A percentile compares a stretch with the other conserved stretches of the same genome.
These are phyloP conservation scores for Pogonomyrmex barbatus DNA, from an alignment of 1,140 invertebrate genomes.

Conservation along the genomic window DNA sequence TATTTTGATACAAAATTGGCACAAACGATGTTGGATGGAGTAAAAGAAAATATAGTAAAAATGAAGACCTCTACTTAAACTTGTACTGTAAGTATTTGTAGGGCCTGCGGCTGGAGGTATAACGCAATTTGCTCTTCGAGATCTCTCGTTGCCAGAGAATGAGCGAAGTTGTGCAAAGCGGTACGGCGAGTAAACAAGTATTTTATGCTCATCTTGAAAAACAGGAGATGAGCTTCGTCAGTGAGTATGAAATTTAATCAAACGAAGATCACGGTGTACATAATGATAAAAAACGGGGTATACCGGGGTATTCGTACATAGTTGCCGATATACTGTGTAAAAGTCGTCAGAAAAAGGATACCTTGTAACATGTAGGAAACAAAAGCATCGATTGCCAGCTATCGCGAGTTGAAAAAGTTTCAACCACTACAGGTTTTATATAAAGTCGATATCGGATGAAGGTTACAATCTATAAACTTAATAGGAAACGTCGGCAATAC, in stretches of 20 bases:
- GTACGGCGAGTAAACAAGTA: slow-evolving; percentile 66
- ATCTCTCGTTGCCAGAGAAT: slow-evolving; percentile 41
- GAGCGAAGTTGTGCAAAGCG: slow-evolving; percentile 64
- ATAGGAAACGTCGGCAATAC: slow-evolving; percentile 72
- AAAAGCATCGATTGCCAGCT: slow-evolving; percentile 10
- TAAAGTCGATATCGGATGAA: slow-evolving; percentile 60
- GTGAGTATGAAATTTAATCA: slow-evolving; percentile 41
- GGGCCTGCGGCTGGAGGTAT: slow-evolving; percentile 11
- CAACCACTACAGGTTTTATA: not conserved
- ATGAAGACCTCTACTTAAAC: slow-evolving; percentile 48
- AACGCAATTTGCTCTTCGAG: slow-evolving; percentile 59
- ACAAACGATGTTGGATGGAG: slow-evolving; percentile 1
- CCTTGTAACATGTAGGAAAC: not conserved
- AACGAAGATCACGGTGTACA: slow-evolving; percentile 17
- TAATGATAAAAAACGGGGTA: slow-evolving; percentile 19
- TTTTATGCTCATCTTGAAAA: slow-evolving; percentile 71
- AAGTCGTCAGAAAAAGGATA: not conserved
- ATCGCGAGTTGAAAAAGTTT: slow-evolving; percentile 13
- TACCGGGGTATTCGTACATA: not conserved
- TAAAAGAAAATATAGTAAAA: slow-evolving; percentile 48
- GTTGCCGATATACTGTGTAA: not conserved
- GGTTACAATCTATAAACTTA: slow-evolving; percentile 68
- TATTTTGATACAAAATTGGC: slow-evolving; percentile 30
- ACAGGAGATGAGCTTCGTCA: slow-evolving; percentile 44
- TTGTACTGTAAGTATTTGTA: slow-evolving; percentile 38